Percentiles rank a stretch among this genome's conserved stretches.
These are phyloP conservation scores for Nerophis lumbriciformis DNA, from an alignment of 2,113 vertebrate species.

Conservation along the genomic window DNA sequence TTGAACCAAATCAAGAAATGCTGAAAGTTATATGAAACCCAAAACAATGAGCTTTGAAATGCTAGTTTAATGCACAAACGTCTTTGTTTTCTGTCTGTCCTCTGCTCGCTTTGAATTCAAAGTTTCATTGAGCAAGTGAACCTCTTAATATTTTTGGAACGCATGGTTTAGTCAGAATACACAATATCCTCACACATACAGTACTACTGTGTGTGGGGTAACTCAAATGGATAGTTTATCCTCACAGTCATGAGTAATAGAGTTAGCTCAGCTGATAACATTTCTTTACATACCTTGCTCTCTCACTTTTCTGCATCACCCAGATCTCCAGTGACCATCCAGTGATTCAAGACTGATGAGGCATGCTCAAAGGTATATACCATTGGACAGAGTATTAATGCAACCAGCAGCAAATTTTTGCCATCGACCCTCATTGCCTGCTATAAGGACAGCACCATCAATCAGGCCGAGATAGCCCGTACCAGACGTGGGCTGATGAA, in stretches of 20 bases:
- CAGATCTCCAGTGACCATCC: slow-evolving; percentile 51
- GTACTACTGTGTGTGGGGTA: too few species aligned
- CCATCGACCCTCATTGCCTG: slow-evolving; percentile 58
- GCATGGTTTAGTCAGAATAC: too few species aligned
- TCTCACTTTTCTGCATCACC: slow-evolving; percentile 44
- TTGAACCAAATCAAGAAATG: not conserved
- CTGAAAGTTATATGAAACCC: slow-evolving; percentile 12
- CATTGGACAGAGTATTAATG: slow-evolving; percentile 61
- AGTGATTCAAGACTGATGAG: slow-evolving; percentile 68
- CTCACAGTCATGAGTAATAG: slow-evolving; percentile 22
- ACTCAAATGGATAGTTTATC: slow-evolving; percentile 21
- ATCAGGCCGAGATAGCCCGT: slow-evolving; percentile 63
- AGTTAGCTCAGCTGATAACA: slow-evolving; percentile 45
- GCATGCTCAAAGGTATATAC: slow-evolving; percentile 63
- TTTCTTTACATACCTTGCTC: slow-evolving; percentile 22
- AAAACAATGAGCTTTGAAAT: not conserved
- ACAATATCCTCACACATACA: too few species aligned
- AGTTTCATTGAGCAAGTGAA: not conserved
- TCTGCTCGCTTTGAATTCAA: not conserved
- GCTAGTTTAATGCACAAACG: not conserved
- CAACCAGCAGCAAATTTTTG: slow-evolving; percentile 68
- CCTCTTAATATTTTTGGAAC: not conserved
- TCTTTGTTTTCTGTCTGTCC: not conserved
- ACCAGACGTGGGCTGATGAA: slow-evolving; percentile 62
- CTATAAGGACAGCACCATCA: slow-evolving; percentile 69